Conservation (phyloP, 2,113 vertebrate genomes). For the Brachirus orientalis region DNA sequence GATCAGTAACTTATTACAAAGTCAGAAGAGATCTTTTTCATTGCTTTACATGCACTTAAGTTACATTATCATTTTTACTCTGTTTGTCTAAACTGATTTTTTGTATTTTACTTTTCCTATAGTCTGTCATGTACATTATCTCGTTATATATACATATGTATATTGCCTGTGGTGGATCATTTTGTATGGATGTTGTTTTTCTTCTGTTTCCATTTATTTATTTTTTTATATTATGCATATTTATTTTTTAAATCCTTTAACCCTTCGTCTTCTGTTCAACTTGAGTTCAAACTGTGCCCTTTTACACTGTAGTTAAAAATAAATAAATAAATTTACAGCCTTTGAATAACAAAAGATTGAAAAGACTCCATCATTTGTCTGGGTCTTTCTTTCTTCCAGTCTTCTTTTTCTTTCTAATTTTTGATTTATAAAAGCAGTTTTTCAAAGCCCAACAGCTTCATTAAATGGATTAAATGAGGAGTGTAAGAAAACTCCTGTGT, state of each 20-base stretch:
- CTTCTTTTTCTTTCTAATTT: too few species aligned
- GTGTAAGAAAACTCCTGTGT: too few species aligned
- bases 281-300: slow-evolving; percentile 71
- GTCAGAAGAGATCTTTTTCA: too few species aligned
- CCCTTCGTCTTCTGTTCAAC: slow-evolving; percentile 29
- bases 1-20: too few species aligned
- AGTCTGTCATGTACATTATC: slow-evolving; percentile 40
- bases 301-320: slow-evolving; percentile 84
- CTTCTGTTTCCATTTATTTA: slow-evolving; percentile 20
- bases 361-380: slow-evolving; percentile 22
- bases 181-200: slow-evolving; percentile 56
- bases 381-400: too few species aligned
- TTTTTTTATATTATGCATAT: slow-evolving; percentile 41
- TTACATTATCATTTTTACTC: too few species aligned
- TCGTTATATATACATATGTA: neutral
- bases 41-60: too few species aligned
- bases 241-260: slow-evolving; percentile 20
- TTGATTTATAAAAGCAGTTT: too few species aligned
- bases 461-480: too few species aligned
- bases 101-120: too few species aligned
- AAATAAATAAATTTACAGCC: slow-evolving; percentile 61
- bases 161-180: slow-evolving; percentile 31
- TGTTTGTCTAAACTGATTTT: too few species aligned
- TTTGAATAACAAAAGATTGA: slow-evolving; percentile 77
- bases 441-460: too few species aligned